Evolutionary conservation across 1,140 invertebrate genomes (phyloP).

Genomic region (Sitophilus oryzae): DNA sequence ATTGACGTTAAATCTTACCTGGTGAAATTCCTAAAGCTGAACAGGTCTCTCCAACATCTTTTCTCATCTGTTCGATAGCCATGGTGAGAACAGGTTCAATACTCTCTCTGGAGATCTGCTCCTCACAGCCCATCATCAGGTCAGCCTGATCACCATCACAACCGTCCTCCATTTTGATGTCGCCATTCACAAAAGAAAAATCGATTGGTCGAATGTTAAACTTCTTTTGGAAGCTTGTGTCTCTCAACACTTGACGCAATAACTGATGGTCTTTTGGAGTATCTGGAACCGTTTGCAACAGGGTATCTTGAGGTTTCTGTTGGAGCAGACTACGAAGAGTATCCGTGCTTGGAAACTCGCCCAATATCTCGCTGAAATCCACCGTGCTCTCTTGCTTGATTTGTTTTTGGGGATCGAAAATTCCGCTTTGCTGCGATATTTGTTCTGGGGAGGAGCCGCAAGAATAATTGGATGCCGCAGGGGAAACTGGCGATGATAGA

Average conservation of each 20-base stretch:
- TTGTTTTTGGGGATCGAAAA: conserved; percentile 33
- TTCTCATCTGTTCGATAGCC: conserved; percentile 78
- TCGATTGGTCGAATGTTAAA: conserved; percentile 72
- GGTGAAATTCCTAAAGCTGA: conserved; percentile 76
- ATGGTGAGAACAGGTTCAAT: conserved; percentile 79
- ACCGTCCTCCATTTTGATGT: conserved; percentile 56
- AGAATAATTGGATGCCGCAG: conserved; percentile 27
- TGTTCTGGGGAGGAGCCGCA: conserved; percentile 29
- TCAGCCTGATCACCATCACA: conserved; percentile 39
- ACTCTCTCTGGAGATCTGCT: conserved; percentile 60
- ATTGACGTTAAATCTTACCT: conserved; percentile 53
- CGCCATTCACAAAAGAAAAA: conserved; percentile 52
- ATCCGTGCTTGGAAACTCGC: conserved; percentile 42
- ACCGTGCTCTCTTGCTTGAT: conserved; percentile 40
- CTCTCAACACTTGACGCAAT: conserved; percentile 71
- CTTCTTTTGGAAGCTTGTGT: conserved; percentile 76
- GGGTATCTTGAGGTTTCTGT: conserved; percentile 24
- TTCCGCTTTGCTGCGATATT: conserved; percentile 15
- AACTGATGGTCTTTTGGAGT: conserved; percentile 64
- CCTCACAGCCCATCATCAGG: conserved; percentile 50
- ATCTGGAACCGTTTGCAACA: conserved; percentile 26
- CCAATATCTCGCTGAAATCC: conserved; percentile 46
- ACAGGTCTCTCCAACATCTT: conserved; percentile 79
- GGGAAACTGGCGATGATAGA: conserved; percentile 27
- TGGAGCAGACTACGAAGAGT: conserved; percentile 35